These are phyloP conservation scores for Choloepus didactylus DNA, from an alignment of 2,797 vertebrate genomes.

Conservation along the genomic window DNA sequence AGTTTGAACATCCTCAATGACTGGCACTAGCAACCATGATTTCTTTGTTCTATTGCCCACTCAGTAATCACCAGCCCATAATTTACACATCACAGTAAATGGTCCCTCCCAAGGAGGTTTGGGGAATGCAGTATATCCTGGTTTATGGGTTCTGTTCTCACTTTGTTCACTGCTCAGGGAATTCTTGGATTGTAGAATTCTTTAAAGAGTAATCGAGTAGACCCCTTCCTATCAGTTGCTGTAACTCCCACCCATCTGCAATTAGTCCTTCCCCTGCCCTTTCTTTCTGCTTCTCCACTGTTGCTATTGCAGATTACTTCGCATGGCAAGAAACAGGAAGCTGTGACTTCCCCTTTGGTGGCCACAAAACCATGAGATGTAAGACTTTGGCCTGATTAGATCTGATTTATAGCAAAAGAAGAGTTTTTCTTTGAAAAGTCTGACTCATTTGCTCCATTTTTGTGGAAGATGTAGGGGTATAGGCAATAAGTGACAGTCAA, in stretches of 20 bases:
- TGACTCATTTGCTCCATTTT: neutral
- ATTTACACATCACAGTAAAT: too few relatives aligned
- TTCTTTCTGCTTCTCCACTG: accelerated
- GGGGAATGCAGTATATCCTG: too few relatives aligned
- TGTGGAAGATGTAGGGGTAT: neutral
- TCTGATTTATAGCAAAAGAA: too few relatives aligned
- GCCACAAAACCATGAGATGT: accelerated
- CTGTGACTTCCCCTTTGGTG: neutral
- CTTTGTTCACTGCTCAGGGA: neutral
- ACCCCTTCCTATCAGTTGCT: neutral
- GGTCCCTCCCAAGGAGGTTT: too few relatives aligned
- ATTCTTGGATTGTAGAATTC: accelerated
- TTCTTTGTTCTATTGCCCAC: too few relatives aligned
- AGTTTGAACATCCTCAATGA: too few relatives aligned
- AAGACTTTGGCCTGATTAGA: neutral
- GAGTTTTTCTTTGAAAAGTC: neutral
- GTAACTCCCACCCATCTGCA: too few relatives aligned
- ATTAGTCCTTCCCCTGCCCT: neutral
- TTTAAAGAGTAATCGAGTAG: accelerated
- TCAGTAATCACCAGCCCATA: too few relatives aligned
- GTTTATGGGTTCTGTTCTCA: too few relatives aligned
- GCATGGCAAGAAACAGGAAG: too few relatives aligned
- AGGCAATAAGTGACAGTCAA: accelerated
- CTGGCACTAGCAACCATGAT: too few relatives aligned
- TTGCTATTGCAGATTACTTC: neutral